A percentile compares a stretch with the other conserved stretches of the same genome.
phyloP scores from a whole-genome alignment of 2,888 invertebrate species.

The Cosmia pyralina region DNA sequence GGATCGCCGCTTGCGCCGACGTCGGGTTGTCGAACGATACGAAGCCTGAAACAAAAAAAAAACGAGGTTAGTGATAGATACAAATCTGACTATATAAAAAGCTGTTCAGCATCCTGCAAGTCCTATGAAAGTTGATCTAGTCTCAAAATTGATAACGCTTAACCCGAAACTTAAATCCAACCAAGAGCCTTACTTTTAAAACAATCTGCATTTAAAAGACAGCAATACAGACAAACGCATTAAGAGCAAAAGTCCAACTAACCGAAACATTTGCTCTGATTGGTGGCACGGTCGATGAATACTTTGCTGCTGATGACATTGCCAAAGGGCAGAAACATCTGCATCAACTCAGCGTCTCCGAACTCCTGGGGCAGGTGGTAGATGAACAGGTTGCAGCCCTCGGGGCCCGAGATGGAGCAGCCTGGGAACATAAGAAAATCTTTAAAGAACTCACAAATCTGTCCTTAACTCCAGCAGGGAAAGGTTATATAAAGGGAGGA shows the following conservation, averaged over 20 bases:
- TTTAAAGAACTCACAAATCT: conserved; percentile 92
- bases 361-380: conserved; percentile 99
- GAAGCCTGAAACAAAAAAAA: conserved; percentile 93
- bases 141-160: background rate
- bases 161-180: background rate
- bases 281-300: conserved; percentile 99
- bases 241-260: conserved; percentile 80
- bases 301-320: conserved; percentile 99
- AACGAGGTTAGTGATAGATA: background rate
- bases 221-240: background rate
- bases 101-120: background rate
- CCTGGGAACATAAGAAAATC: conserved; percentile 94
- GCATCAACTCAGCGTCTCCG: conserved; percentile 99
- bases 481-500: conserved; percentile 24
- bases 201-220: background rate
- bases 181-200: background rate
- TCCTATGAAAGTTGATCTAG: background rate
- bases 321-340: conserved; percentile 99
- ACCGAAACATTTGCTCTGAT: conserved; percentile 99
- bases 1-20: conserved; percentile 99
- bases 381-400: conserved; percentile 99
- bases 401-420: conserved; percentile 99
- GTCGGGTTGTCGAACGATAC: conserved; percentile 99
- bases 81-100: background rate
- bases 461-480: conserved; percentile 76